These are phyloP conservation scores for Rhabdomys pumilio DNA, from an alignment of 2,797 vertebrate genomes.

Conservation along the genomic window DNA sequence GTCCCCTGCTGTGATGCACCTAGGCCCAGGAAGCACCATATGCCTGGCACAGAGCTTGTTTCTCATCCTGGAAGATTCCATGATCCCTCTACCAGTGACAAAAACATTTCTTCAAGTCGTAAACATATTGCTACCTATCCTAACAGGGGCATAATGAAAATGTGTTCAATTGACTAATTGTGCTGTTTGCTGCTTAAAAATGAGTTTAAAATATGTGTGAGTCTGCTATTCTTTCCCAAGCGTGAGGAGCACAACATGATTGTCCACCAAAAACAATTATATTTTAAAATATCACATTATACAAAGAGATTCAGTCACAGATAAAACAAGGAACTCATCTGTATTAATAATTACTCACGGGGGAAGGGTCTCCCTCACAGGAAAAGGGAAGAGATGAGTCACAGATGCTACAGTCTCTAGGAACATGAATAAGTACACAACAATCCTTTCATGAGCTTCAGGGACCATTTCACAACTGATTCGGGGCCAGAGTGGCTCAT, in stretches of 20 bases:
- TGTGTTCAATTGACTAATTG: not conserved
- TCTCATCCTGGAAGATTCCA: not conserved
- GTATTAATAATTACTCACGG: not conserved
- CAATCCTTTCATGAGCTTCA: not conserved
- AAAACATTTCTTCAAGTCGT: constrained; percentile 4
- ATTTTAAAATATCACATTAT: not conserved
- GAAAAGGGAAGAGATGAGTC: not conserved
- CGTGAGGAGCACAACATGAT: not conserved
- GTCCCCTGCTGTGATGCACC: fast-evolving
- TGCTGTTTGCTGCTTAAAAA: constrained; percentile 17
- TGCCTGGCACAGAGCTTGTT: not conserved
- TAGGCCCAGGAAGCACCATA: not conserved
- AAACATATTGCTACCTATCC: not conserved
- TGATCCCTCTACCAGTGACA: not conserved
- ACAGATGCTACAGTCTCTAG: not conserved
- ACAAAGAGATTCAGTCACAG: not conserved
- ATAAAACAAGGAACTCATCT: not conserved
- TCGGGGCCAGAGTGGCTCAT: not conserved
- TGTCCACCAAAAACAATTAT: not conserved
- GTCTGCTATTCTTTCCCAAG: not conserved
- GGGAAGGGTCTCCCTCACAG: not conserved
- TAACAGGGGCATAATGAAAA: not conserved
- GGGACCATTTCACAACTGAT: not conserved
- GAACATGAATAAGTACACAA: not conserved
- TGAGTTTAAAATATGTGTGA: not conserved